Conservation (phyloP, 2,888 invertebrate genomes). For the Ryuthela nishihirai region DNA sequence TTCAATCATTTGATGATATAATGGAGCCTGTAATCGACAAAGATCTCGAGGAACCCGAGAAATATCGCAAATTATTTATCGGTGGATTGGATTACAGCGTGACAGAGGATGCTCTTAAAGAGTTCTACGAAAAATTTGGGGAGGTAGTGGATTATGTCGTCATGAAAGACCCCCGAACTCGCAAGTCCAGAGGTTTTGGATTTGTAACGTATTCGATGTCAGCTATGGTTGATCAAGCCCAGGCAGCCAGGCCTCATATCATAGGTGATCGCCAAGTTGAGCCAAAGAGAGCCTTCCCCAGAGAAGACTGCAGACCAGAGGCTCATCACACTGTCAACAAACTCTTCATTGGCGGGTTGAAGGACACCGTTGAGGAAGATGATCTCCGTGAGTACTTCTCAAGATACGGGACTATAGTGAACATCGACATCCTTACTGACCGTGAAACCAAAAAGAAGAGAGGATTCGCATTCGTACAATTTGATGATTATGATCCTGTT, state of each 20-base stretch:
- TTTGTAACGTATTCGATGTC: slow-evolving; percentile 93
- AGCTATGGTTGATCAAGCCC: no score
- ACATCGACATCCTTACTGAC: slow-evolving; percentile 82
- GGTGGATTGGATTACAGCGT: slow-evolving; percentile 95
- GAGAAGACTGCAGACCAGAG: slow-evolving; percentile 93
- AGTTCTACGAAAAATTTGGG: no score
- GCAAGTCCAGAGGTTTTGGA: slow-evolving; percentile 94
- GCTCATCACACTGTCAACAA: slow-evolving; percentile 92
- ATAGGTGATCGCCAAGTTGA: no score
- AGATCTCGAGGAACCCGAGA: slow-evolving; percentile 47
- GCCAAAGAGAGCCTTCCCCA: no score
- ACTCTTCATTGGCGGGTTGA: slow-evolving; percentile 88
- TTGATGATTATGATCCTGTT: no score
- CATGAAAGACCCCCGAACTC: slow-evolving; percentile 93
- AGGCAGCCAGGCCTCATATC: no score
- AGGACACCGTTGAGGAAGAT: slow-evolving; percentile 87
- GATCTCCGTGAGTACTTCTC: slow-evolving; percentile 69
- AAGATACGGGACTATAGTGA: slow-evolving; percentile 72
- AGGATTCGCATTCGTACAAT: slow-evolving; percentile 96
- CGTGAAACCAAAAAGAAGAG: slow-evolving; percentile 90
- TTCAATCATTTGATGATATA: no score
- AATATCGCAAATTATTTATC: slow-evolving; percentile 76
- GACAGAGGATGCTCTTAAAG: slow-evolving; percentile 86
- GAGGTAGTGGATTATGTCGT: slow-evolving; percentile 95
- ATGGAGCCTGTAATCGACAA: no score